These are phyloP conservation scores for Hirundichthys speculiger DNA, from an alignment of 2,113 vertebrate species.

Conservation along the genomic window DNA sequence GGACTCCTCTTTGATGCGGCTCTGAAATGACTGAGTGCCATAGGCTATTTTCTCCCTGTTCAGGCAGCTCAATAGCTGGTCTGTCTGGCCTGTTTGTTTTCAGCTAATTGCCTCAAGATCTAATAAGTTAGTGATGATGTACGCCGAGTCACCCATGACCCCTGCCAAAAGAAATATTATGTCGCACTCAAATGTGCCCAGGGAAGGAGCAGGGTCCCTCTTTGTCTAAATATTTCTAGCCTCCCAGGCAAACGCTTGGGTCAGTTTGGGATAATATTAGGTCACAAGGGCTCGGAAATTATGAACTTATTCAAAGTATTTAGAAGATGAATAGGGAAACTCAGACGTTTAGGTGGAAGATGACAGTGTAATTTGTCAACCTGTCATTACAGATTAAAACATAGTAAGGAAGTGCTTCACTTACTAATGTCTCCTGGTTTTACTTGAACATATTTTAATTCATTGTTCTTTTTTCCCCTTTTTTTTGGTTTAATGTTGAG, in stretches of 20 bases:
- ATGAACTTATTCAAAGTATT: slow-evolving; percentile 75
- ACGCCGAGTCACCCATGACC: slow-evolving; percentile 86
- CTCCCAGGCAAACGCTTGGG: slow-evolving; percentile 75
- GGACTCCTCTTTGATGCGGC: slow-evolving; percentile 88
- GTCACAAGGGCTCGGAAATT: slow-evolving; percentile 78
- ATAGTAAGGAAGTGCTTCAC: not conserved
- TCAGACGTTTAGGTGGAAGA: slow-evolving; percentile 29
- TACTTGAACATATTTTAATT: not conserved
- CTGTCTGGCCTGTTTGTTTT: slow-evolving; percentile 98
- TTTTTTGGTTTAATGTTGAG: too few species aligned
- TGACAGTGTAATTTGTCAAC: slow-evolving; percentile 20
- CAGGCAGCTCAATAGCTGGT: slow-evolving; percentile 89
- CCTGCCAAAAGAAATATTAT: slow-evolving; percentile 92
- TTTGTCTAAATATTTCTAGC: slow-evolving; percentile 78
- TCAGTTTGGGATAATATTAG: slow-evolving; percentile 74
- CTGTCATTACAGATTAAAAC: slow-evolving; percentile 7
- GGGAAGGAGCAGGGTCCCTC: slow-evolving; percentile 62
- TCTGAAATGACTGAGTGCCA: slow-evolving; percentile 88
- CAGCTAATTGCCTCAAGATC: slow-evolving; percentile 96
- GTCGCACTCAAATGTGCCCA: slow-evolving; percentile 78
- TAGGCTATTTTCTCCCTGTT: slow-evolving; percentile 89
- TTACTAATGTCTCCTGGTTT: not conserved
- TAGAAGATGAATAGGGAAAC: slow-evolving; percentile 59
- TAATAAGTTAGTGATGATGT: slow-evolving; percentile 99
- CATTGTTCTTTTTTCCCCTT: not conserved